Base-by-base conservation (phyloP, 2,888 invertebrate genomes). In the Drosophila yooni region DNA sequence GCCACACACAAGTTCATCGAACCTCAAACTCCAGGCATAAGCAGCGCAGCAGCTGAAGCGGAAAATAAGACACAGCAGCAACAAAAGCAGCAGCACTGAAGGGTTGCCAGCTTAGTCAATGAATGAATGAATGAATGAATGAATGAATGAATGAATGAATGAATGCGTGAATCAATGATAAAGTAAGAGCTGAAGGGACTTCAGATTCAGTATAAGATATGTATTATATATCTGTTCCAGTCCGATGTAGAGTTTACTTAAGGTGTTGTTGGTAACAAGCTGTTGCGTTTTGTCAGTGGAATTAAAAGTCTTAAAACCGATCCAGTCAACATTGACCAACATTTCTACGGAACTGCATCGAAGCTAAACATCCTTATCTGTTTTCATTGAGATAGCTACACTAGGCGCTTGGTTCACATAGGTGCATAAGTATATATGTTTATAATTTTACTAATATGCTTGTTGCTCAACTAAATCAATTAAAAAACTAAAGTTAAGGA, bases 1-100 rank as follows among this genome's bases (percentile, higher is more conserved):
- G 81, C 81, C 72, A 70, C 53, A 67, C 34, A 48, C 48, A 79
- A 81, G 91, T 90, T 91, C 89, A 86, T 71, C 80, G 91, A 90
- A 91, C 91, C 85, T 72, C 88, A 74, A 67, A 77, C 71, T 66
- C 64, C 65, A 58, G 46, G 21, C 62, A 57, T 64, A 65, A 70
- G 60, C 38, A 40, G 58, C 54, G 60, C 38, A 40, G 58, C 56
- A 73, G 66, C 61, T 73, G 73, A 81, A 63, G 73, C 57, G 79
- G 62, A 73, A 69, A 40, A 76, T 31, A 27, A 56, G 51, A 70
- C 43, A 66, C 62, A 68, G 65, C 71, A 64, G 53, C 34, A 64
- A 58, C 40, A 64, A 62, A 43, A 31, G 36, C 58, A 62, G 50
- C 57, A 67, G 31, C 51, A 68, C 53, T 58, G 68, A 68, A 70